Percentiles rank a stretch among this genome's conserved stretches.
Evolutionary conservation across 1,140 invertebrate species (phyloP).

Genomic region (Neomicropteryx cornuta): DNA sequence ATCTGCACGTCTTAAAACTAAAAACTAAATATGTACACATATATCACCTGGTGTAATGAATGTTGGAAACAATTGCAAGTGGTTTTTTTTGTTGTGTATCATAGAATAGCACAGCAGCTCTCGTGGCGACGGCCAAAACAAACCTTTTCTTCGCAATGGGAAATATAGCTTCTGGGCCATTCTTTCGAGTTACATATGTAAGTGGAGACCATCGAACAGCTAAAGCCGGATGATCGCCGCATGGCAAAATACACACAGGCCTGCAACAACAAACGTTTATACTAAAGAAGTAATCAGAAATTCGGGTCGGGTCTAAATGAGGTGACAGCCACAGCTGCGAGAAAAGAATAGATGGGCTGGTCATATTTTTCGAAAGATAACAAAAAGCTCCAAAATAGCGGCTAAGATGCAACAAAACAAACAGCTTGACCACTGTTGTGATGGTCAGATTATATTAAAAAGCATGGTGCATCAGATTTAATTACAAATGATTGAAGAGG

Average conservation of each 20-base stretch:
- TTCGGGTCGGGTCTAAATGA: constrained; percentile 15
- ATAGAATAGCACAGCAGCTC: constrained; percentile 76
- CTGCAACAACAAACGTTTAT: constrained; percentile 37
- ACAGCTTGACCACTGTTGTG: no score
- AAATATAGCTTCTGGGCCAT: constrained; percentile 39
- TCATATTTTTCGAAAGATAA: no score
- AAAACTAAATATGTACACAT: no score
- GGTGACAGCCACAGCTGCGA: no score
- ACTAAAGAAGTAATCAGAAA: constrained; percentile 3
- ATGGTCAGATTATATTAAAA: no score
- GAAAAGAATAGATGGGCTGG: no score
- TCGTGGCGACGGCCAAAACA: constrained; percentile 83
- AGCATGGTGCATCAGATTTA: no score
- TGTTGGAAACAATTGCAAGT: constrained; percentile 77
- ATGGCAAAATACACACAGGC: constrained; percentile 72
- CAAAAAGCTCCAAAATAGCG: no score
- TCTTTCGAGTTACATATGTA: constrained; percentile 52
- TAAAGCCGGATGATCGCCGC: constrained; percentile 64
- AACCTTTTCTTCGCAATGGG: constrained; percentile 63
- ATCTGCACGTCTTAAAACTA: no score
- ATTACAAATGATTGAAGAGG: no score
- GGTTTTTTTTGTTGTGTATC: constrained; percentile 85
- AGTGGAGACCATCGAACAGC: constrained; percentile 74
- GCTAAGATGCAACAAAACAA: no score
- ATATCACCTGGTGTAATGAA: constrained; percentile 71